phyloP scores from a whole-genome alignment of 2,113 vertebrate species.

The Anhinga anhinga region DNA sequence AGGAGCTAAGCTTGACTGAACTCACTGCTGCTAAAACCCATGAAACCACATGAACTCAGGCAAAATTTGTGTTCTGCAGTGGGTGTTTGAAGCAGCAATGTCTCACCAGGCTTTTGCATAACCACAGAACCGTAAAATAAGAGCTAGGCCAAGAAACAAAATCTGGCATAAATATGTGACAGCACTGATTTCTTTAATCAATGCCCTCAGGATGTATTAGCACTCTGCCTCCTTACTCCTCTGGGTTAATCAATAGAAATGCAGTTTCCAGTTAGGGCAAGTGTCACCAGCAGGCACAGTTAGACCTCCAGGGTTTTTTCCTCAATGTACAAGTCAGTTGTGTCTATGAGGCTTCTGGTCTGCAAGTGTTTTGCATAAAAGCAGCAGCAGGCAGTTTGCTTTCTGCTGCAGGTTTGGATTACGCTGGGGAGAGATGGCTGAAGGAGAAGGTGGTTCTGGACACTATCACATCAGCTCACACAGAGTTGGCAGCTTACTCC shows the following conservation, averaged over 20 bases:
- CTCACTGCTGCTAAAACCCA: neutral
- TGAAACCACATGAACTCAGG: neutral
- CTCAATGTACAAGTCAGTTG: neutral
- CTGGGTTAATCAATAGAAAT: slow-evolving; percentile 1
- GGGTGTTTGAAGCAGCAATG: neutral
- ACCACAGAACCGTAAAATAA: neutral
- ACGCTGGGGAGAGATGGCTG: neutral
- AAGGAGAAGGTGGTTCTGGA: neutral
- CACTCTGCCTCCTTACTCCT: neutral
- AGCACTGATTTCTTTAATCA: slow-evolving; percentile 16
- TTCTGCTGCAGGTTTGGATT: neutral
- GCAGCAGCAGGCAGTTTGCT: neutral
- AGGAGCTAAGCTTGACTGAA: neutral
- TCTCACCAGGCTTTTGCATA: neutral
- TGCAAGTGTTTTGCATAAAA: neutral
- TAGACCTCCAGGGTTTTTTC: neutral
- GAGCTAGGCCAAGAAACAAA: slow-evolving; percentile 8
- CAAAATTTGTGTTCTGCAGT: neutral
- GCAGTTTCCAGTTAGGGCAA: slow-evolving; percentile 34
- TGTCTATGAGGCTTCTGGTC: neutral
- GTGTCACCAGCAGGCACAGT: slow-evolving; percentile 14
- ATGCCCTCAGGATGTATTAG: slow-evolving; percentile 21
- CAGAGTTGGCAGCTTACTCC: neutral
- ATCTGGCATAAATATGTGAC: slow-evolving; percentile 3
- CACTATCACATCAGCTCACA: neutral